Percentiles rank a stretch among this genome's conserved stretches.
Conservation (phyloP, 2,113 vertebrate genomes). For the Gyps fulvus region DNA sequence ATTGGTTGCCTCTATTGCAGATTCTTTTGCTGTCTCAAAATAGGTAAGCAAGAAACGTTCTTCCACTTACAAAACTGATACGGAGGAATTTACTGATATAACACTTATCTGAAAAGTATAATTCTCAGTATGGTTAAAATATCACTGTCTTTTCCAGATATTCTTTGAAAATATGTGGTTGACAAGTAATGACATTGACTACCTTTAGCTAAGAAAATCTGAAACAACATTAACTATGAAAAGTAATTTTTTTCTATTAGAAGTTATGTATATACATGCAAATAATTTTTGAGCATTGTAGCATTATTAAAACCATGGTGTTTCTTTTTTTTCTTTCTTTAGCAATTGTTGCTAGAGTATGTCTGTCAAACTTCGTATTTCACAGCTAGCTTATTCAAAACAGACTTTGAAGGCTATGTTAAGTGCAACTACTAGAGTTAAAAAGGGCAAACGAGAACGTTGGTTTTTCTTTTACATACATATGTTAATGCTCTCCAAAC, state of each 20-base stretch:
- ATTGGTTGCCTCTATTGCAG: slow-evolving; percentile 88
- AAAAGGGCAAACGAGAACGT: background rate
- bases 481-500: background rate
- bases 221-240: background rate
- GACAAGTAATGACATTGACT: background rate
- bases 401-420: background rate
- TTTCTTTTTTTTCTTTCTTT: background rate
- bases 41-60: slow-evolving; percentile 74
- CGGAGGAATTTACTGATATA: background rate
- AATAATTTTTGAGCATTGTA: background rate
- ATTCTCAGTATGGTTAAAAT: background rate
- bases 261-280: background rate
- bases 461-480: background rate
- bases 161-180: background rate
- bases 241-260: background rate
- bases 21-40: slow-evolving; percentile 82
- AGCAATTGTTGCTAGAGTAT: background rate
- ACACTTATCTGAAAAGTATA: background rate
- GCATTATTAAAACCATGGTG: background rate
- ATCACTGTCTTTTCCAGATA: background rate
- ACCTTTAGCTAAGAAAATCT: background rate
- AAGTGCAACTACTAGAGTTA: background rate
- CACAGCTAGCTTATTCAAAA: slow-evolving; percentile 28
- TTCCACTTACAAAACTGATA: background rate
- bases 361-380: slow-evolving; percentile 34